Percentiles rank a stretch among this genome's conserved stretches.
phyloP scores from a whole-genome alignment of 2,888 invertebrate species.

The Agonopterix heracliana region DNA sequence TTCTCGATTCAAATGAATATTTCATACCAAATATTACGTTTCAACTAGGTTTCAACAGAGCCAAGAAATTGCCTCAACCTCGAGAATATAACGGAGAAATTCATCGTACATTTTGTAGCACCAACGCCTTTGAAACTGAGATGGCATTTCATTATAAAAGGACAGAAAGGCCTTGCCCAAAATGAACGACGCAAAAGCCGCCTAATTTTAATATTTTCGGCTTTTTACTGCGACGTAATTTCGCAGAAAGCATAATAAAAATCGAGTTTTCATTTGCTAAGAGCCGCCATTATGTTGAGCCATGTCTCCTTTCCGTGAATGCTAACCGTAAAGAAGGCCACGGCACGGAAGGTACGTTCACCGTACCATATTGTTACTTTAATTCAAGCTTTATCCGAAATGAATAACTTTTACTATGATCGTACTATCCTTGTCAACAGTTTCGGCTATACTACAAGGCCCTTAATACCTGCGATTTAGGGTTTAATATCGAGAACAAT shows the following conservation, averaged over 20 bases:
- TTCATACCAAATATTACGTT: too few relatives aligned
- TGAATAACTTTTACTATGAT: too few relatives aligned
- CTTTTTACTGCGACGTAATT: conserved; percentile 40
- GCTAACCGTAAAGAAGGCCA: conserved; percentile 29
- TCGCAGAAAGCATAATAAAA: conserved; percentile 56
- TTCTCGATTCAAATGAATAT: too few relatives aligned
- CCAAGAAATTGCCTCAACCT: too few relatives aligned
- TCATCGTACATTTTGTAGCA: too few relatives aligned
- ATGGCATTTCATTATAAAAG: not conserved
- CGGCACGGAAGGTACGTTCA: conserved; percentile 9
- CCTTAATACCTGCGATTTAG: too few relatives aligned
- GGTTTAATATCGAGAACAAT: too few relatives aligned
- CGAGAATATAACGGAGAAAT: too few relatives aligned
- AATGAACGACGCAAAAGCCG: conserved; percentile 21
- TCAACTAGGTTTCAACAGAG: too few relatives aligned
- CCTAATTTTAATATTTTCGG: conserved; percentile 22
- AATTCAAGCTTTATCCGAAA: too few relatives aligned
- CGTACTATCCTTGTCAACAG: too few relatives aligned
- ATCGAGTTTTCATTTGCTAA: conserved; percentile 65
- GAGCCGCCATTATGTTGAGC: conserved; percentile 45
- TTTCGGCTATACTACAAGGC: too few relatives aligned
- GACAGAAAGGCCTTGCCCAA: conserved; percentile 1
- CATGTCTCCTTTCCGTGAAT: conserved; percentile 43
- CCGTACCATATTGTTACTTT: not conserved
- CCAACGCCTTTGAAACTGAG: not conserved